These are phyloP conservation scores for Palythoa grandis DNA, from an alignment of 92 coral and sea anemone genomes.

Conservation along the genomic window DNA sequence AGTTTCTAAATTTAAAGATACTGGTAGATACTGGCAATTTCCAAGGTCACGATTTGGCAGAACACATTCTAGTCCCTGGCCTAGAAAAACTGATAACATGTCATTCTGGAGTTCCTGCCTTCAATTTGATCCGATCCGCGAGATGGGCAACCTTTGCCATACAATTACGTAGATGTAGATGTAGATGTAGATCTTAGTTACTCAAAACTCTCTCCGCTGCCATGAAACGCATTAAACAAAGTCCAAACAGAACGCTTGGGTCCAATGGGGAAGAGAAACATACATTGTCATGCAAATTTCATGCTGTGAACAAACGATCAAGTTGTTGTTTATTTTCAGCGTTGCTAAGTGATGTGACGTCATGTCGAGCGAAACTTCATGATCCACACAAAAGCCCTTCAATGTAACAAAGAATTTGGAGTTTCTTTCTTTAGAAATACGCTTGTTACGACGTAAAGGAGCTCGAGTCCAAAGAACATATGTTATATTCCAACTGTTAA, in stretches of 20 bases:
- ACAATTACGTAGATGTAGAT: no score
- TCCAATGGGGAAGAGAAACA: conserved; percentile 22
- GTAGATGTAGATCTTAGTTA: conserved; percentile 61
- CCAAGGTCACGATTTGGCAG: no score
- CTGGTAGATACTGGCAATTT: no score
- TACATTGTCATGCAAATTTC: conserved; percentile 30
- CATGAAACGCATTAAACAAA: conserved; percentile 55
- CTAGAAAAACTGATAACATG: no score
- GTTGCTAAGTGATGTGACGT: conserved; percentile 81
- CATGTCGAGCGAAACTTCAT: conserved; percentile 48
- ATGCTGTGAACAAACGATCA: conserved; percentile 27
- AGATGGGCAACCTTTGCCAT: no score
- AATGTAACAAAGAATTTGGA: background rate
- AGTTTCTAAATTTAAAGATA: no score
- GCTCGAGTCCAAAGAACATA: background rate
- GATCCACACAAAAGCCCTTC: background rate
- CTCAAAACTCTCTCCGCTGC: conserved; percentile 57
- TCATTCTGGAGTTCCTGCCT: no score
- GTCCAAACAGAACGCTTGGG: conserved; percentile 24
- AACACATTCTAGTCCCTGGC: no score
- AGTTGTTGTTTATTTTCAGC: conserved; percentile 69
- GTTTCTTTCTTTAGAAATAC: background rate
- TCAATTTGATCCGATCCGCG: no score
- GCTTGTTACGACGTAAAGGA: background rate
- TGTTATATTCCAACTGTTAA: background rate